Evolutionary conservation across 2,888 invertebrate genomes (phyloP), one percentile per base, ranked within the genome.

Genomic region (Byasa hedistus): DNA sequence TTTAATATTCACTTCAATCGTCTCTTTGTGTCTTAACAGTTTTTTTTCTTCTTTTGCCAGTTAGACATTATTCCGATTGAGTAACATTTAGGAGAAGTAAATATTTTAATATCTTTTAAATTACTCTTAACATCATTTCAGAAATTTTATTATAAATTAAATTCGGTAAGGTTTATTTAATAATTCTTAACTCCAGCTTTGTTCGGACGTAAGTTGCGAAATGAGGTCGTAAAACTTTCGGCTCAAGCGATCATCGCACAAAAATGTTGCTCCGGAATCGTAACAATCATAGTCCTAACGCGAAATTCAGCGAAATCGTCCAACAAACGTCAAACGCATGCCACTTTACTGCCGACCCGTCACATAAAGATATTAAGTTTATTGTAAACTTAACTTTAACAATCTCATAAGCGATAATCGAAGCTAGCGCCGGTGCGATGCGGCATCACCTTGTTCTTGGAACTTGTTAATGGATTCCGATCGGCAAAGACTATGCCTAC

Each of bases 331-430:
- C 82, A 79, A 72, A 76, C 51, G 72, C 73, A 73, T 71, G 78
- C 76, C 75, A 77, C 84, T 84, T 87, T 80, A 87, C 78, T 76
- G 71, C 80, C 75, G 57, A 68, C 66, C 73, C 75, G 80, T 79
- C 85, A 73, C 85, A 85, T 89, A 89, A 89, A 89, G 81, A 81
- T 82, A 84, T 84, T 83, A 82, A 85, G 73, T 88, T 89, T 88
- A 88, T 88, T 79, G 75, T 82, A 81, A 80, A 81, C 78, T 83
- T 82, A 78, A 75, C 76, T 74, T 81, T 79, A 80, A 86, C 77
- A 76, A 71, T 61, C 71, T 72, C 73, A 74, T 75, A 75, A 81
- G 76, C 71, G 72, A 75, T 75, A 74, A 75, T 74, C 69, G 71
- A 70, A 70, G 71, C 76, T 76, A 75, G 75, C 71, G 75, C 75